Base-by-base conservation (phyloP, 1,140 invertebrate species). In the Brachionus plicatilis region DNA sequence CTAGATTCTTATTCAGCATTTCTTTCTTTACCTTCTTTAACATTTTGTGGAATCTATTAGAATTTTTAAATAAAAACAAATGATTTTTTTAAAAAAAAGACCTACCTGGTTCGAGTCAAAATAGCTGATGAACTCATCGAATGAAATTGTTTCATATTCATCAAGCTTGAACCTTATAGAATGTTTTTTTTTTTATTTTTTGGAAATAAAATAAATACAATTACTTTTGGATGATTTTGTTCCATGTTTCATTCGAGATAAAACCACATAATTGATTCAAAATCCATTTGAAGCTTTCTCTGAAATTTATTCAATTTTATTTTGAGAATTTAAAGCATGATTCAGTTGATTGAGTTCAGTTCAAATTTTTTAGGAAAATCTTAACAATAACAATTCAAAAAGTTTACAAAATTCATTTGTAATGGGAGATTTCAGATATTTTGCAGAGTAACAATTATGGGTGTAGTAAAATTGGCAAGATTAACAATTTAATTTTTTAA, bases 231-330 rank as follows among this genome's bases (percentile, higher is more conserved):
- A 41, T 12, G 24, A 70, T 68, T 83, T 83, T 72, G n/a, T 50
- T 12, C 82, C 82, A 83, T 1, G 37, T 14, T n/a, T 83, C 82
- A 72, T 83, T 83, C 11, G 60, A 43, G 1, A 83, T 70, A 37
- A 33, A 83, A 24, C 82, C 82, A 72, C 82, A 83, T 17, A 83
- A 56, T 56, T 83, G 82, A 5, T 47, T 45, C 20, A 83, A 24
- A 11, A 83, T 33, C 24, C 65, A 68, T 70, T 53, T 53, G 17
- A 83, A 83, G 8, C n/a, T 41, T 47, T 83, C 82, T 56, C 82
- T 83, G 4, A 3, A 27, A 20, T 27, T 29, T 7, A 83, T 27
- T 41, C 6, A 37, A 60, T 17, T 41, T 17, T 47, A 47, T 60
- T 82, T n/a, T 37, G 1, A 1, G 12, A 27, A 45, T 20, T 7